phyloP scores from a whole-genome alignment of 2,797 vertebrate genomes.

The Vultur gryphus region DNA sequence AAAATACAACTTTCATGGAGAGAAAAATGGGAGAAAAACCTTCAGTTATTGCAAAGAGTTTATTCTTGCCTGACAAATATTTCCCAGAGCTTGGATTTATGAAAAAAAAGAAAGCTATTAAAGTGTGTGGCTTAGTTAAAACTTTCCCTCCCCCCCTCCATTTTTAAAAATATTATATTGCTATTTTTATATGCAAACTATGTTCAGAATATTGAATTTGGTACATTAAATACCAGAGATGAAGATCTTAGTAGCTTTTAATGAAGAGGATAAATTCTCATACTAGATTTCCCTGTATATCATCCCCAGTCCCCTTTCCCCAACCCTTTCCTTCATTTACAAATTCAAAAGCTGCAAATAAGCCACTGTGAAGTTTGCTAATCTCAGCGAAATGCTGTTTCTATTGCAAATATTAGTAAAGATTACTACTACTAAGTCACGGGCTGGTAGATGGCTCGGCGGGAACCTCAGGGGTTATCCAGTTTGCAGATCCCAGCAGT shows the following conservation, averaged over 20 bases:
- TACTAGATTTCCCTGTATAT: not conserved
- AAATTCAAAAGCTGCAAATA: not conserved
- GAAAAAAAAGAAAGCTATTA: not conserved
- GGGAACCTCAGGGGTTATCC: not conserved
- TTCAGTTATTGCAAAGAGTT: not conserved
- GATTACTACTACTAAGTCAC: not conserved
- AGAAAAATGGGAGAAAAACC: not conserved
- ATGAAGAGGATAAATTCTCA: slow-evolving; percentile 22
- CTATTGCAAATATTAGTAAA: slow-evolving; percentile 4
- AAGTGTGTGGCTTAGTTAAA: not conserved
- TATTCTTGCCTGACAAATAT: not conserved
- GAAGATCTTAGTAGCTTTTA: slow-evolving; percentile 7
- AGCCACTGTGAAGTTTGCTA: not conserved
- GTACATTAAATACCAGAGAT: not conserved
- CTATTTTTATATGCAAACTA: not conserved
- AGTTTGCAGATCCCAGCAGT: not conserved
- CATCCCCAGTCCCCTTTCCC: not conserved
- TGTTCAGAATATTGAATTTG: not conserved
- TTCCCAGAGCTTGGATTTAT: not conserved
- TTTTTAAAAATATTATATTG: not conserved
- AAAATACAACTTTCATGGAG: not conserved
- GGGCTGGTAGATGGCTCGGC: not conserved
- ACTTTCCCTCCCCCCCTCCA: not conserved
- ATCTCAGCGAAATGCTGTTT: slow-evolving; percentile 2
- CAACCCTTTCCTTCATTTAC: not conserved